These are phyloP conservation scores for Poeciliopsis turneri DNA, from an alignment of 2,797 vertebrate species.

Conservation along the genomic window DNA sequence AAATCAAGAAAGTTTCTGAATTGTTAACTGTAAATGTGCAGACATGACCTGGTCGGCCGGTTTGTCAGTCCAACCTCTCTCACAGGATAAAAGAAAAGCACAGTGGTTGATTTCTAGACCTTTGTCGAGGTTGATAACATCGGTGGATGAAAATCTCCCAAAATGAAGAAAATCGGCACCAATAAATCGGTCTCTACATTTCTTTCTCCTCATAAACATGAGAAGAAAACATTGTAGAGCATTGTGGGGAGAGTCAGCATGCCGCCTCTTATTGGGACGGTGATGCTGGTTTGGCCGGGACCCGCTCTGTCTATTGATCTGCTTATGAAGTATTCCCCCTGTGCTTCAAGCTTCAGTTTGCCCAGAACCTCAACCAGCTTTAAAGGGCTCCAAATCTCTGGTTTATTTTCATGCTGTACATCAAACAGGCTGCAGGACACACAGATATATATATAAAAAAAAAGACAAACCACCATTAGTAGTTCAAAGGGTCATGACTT, in stretches of 20 bases:
- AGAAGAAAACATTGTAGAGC: neutral
- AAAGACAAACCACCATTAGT: slow-evolving; percentile 9
- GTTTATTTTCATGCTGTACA: neutral
- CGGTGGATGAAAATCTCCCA: too few relatives aligned
- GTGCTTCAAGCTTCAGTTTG: neutral
- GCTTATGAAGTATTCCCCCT: neutral
- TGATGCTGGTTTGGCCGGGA: neutral
- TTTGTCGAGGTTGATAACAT: too few relatives aligned
- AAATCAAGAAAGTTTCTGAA: too few relatives aligned
- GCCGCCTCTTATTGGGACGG: neutral
- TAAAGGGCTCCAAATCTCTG: neutral
- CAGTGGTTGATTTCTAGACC: too few relatives aligned
- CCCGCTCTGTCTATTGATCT: neutral
- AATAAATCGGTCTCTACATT: too few relatives aligned
- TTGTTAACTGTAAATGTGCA: too few relatives aligned
- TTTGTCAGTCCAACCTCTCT: too few relatives aligned
- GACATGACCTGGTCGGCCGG: too few relatives aligned
- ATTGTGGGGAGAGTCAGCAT: neutral
- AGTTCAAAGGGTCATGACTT: slow-evolving; percentile 33
- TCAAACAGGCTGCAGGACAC: slow-evolving; percentile 8
- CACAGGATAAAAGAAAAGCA: too few relatives aligned
- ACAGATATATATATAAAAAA: neutral
- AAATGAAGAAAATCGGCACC: too few relatives aligned
- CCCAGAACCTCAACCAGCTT: neutral
- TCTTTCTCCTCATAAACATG: neutral